Evolutionary conservation across 2,888 invertebrate species (phyloP).

Genomic region (Cordylochernes scorpioides): DNA sequence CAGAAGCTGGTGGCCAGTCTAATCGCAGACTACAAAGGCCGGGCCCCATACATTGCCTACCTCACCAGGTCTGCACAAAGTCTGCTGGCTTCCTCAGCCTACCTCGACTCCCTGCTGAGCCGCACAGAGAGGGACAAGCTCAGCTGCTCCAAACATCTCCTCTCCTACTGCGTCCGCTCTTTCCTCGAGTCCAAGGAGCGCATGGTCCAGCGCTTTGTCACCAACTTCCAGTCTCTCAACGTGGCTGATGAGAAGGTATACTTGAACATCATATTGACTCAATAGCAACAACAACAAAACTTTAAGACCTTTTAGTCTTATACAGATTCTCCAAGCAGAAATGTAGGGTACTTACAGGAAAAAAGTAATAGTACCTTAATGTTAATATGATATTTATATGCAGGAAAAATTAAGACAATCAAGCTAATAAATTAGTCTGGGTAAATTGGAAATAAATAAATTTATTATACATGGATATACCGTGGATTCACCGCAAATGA

Average conservation of each 20-base stretch:
- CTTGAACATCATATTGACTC: too few species aligned
- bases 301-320: too few species aligned
- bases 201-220: conserved; percentile 42
- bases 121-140: conserved; percentile 26
- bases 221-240: conserved; percentile 47
- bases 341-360: too few species aligned
- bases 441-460: too few species aligned
- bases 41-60: conserved; percentile 56
- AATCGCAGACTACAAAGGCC: conserved; percentile 42
- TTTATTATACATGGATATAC: too few species aligned
- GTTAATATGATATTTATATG: too few species aligned
- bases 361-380: too few species aligned
- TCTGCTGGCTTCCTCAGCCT: conserved; percentile 42
- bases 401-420: too few species aligned
- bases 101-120: conserved; percentile 34
- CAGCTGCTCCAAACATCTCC: conserved; percentile 42
- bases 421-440: too few species aligned
- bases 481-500: too few species aligned
- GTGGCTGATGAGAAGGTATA: conserved; percentile 59
- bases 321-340: too few species aligned
- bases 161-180: conserved; percentile 44
- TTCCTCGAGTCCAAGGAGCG: conserved; percentile 52
- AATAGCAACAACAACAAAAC: too few species aligned
- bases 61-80: conserved; percentile 50
- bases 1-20: conserved; percentile 43